These are phyloP conservation scores for Drosophila mimica DNA, from an alignment of 2,888 invertebrate genomes.

Conservation along the genomic window DNA sequence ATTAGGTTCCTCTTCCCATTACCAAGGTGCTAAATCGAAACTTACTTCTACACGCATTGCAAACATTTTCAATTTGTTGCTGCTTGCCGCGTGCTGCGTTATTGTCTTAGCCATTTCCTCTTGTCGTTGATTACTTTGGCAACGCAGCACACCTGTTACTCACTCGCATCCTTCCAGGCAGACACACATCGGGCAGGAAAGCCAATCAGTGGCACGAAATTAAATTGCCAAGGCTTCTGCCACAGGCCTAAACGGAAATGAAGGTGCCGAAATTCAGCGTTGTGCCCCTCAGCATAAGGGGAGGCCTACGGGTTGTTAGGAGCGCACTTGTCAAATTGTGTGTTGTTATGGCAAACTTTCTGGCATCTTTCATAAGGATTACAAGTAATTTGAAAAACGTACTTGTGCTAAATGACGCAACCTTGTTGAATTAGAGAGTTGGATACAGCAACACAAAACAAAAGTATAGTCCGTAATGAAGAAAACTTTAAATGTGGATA, in stretches of 20 bases:
- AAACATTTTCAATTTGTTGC: constrained; percentile 48
- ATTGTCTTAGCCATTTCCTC: constrained; percentile 29
- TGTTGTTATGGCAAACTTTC: constrained; percentile 25
- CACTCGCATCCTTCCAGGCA: constrained; percentile 14
- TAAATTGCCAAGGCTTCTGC: constrained; percentile 40
- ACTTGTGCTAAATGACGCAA: background rate
- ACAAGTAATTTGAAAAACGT: background rate
- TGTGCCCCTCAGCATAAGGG: constrained; percentile 6
- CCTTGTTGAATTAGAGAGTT: constrained; percentile 5
- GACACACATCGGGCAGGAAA: constrained; percentile 27
- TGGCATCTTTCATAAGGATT: constrained; percentile 1
- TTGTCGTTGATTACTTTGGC: constrained; percentile 40
- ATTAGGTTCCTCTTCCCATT: constrained; percentile 15
- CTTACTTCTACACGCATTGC: constrained; percentile 33
- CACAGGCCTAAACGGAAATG: constrained; percentile 59
- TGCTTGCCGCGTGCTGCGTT: constrained; percentile 19
- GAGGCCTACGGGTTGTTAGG: background rate
- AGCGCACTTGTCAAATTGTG: background rate
- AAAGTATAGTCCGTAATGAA: background rate
- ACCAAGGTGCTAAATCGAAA: constrained; percentile 27
- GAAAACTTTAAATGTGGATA: background rate
- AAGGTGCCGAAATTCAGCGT: constrained; percentile 28
- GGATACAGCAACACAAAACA: background rate
- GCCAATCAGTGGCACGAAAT: constrained; percentile 60
- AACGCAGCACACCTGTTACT: constrained; percentile 63